phyloP scores from a whole-genome alignment of 1,140 invertebrate genomes.

The Pristionchus pacificus region DNA sequence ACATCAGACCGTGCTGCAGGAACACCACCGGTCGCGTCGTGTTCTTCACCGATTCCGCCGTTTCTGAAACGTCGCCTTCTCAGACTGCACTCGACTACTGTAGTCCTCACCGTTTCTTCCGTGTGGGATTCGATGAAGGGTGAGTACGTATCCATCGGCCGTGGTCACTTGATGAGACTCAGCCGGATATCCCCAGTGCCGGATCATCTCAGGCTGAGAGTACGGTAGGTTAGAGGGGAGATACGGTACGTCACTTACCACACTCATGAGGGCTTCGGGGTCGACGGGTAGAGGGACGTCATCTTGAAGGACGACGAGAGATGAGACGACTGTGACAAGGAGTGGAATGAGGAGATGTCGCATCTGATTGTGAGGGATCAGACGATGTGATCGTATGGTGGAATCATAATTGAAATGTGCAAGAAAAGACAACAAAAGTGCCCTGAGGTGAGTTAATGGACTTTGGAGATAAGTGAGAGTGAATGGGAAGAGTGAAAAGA shows the following conservation, averaged over 20 bases:
- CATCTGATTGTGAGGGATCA: no score
- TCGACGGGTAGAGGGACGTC: slow-evolving; percentile 15
- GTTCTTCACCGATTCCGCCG: slow-evolving; percentile 15
- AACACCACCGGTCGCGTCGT: slow-evolving; percentile 44
- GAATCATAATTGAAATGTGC: no score
- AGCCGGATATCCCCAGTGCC: slow-evolving; percentile 64
- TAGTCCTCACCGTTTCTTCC: slow-evolving; percentile 46
- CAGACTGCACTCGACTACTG: not conserved
- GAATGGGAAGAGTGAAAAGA: no score
- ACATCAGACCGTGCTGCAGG: slow-evolving; percentile 74
- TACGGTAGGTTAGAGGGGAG: not conserved
- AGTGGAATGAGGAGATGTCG: no score
- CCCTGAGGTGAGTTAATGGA: no score
- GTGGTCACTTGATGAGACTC: slow-evolving; percentile 68
- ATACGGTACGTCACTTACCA: slow-evolving; percentile 20
- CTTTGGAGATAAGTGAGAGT: no score
- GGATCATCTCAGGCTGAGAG: slow-evolving; percentile 44
- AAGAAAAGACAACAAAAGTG: no score
- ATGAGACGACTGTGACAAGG: no score
- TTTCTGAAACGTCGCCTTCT: slow-evolving; percentile 10
- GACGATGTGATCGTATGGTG: no score
- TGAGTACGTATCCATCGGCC: slow-evolving; percentile 72
- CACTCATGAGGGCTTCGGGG: slow-evolving; percentile 41
- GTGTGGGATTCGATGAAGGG: slow-evolving; percentile 69
- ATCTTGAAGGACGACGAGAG: slow-evolving; percentile 20